Evolutionary conservation across 2,888 invertebrate genomes (phyloP), one percentile per base, ranked within the genome.

Genomic region (Listrodromus nycthemerus): DNA sequence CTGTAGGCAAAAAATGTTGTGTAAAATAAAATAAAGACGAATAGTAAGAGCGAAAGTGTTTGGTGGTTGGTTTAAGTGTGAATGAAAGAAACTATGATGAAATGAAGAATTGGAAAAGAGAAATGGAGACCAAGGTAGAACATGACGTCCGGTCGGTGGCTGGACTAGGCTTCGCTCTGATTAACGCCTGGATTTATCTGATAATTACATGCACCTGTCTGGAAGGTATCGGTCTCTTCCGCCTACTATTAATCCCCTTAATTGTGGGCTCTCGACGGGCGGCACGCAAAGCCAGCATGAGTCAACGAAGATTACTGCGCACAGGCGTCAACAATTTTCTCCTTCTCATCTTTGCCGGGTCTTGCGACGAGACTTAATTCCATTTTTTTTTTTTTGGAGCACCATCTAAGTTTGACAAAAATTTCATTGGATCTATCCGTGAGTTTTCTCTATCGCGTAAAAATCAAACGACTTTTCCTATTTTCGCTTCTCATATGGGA

Each of bases 161-260:
- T 58, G n/a, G 74, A 33, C 48, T 13, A 50, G 66, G 80, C 66
- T 73, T 74, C 66, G 79, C 79, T 55, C 73, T 80, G 67, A 80
- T 80, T 80, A 80, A 74, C 74, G 61, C 37, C 50, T 74, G 33
- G 50, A 67, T 58, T 80, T 74, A 74, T 74, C 74, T 74, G 58
- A 45, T 67, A 80, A 80, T 80, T 66, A 71, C 13, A 30, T 50
- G 37, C 66, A 41, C 66, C 65, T 65, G 65, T 65, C 10, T 37
- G 19, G 65, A 65, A 65, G 37, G 37, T 41, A 37, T 65, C 65
- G 65, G 37, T 65, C 65, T 65, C 65, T 65, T 65, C 65, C 65
- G 65, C 65, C 21, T 21, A 41, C 74, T 63, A 63, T 74, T 74
- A 74, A 63, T 63, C 48, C 74, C 30, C 63, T 50, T 41, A 74